A percentile compares a stretch with the other conserved stretches of the same genome.
Evolutionary conservation across 2,113 vertebrate genomes (phyloP).

Genomic region (Poeciliopsis prolifica): DNA sequence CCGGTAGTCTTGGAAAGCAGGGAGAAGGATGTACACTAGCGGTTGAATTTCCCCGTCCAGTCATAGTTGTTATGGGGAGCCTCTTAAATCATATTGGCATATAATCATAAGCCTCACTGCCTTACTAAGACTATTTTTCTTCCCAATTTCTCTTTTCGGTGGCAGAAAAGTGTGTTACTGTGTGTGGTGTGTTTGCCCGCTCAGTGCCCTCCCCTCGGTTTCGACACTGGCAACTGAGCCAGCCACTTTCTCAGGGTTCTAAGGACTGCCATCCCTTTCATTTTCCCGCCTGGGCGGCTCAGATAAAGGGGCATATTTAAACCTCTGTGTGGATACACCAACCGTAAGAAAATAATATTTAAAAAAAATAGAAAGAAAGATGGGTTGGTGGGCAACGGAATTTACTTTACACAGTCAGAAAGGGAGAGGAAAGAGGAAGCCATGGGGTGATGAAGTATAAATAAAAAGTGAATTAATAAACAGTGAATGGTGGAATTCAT

Average conservation of each 20-base stretch:
- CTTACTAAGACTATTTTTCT: constrained; percentile 76
- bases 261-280: constrained; percentile 78
- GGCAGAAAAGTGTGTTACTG: constrained; percentile 62
- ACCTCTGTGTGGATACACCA: constrained; percentile 71
- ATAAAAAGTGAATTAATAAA: constrained; percentile 50
- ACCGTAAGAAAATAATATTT: constrained; percentile 28
- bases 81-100: constrained; percentile 65
- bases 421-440: constrained; percentile 18
- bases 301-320: constrained; percentile 83
- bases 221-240: constrained; percentile 69
- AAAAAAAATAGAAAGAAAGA: constrained; percentile 38
- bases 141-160: constrained; percentile 64
- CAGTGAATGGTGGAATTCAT: constrained; percentile 22
- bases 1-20: constrained; percentile 1
- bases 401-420: constrained; percentile 52
- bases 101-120: constrained; percentile 73
- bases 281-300: constrained; percentile 77
- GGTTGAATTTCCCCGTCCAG: constrained; percentile 26
- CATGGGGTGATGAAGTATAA: constrained; percentile 12
- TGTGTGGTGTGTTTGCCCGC: constrained; percentile 58
- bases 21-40: neutral
- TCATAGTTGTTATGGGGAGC: constrained; percentile 51
- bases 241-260: constrained; percentile 77
- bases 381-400: constrained; percentile 55
- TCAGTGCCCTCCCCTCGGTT: constrained; percentile 67